These are phyloP conservation scores for Coenobita brevimanus DNA, from an alignment of 1,140 invertebrate genomes.

Conservation along the genomic window DNA sequence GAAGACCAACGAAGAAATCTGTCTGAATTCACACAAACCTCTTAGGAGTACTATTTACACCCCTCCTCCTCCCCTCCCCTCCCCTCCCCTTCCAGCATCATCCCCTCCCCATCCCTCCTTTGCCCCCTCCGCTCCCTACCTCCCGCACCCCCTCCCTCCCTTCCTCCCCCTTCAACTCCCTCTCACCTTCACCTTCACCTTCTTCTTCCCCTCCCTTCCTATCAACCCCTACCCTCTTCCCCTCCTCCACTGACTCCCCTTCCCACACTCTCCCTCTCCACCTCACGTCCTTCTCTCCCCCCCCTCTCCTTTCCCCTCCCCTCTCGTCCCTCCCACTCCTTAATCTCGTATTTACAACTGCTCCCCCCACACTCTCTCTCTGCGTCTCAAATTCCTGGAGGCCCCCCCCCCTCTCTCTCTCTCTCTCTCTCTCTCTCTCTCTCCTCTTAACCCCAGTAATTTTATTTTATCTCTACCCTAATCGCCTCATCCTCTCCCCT, in stretches of 20 bases:
- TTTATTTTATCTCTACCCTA: not conserved
- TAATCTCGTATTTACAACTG: not conserved
- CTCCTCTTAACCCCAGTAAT: not conserved
- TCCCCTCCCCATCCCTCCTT: slow-evolving; percentile 1
- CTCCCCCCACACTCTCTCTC: not conserved
- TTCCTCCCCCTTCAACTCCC: too few species aligned
- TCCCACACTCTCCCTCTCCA: not conserved
- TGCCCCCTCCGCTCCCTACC: too few species aligned
- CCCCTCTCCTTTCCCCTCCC: not conserved
- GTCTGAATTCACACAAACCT: not conserved
- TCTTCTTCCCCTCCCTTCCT: slow-evolving; percentile 6
- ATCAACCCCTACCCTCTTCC: not conserved
- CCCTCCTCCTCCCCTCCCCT: not conserved
- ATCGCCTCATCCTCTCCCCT: not conserved
- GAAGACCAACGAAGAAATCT: not conserved
- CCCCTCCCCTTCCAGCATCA: not conserved
- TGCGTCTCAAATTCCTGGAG: not conserved
- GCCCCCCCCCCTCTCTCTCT: not conserved
- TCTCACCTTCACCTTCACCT: too few species aligned
- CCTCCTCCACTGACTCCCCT: not conserved
- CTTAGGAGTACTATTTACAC: not conserved
- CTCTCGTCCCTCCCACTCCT: not conserved
- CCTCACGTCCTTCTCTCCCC: not conserved
- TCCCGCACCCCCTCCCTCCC: too few species aligned
- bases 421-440: not conserved